These are phyloP conservation scores for Chiloscyllium plagiosum DNA, from an alignment of 2,113 vertebrate genomes.

Conservation along the genomic window DNA sequence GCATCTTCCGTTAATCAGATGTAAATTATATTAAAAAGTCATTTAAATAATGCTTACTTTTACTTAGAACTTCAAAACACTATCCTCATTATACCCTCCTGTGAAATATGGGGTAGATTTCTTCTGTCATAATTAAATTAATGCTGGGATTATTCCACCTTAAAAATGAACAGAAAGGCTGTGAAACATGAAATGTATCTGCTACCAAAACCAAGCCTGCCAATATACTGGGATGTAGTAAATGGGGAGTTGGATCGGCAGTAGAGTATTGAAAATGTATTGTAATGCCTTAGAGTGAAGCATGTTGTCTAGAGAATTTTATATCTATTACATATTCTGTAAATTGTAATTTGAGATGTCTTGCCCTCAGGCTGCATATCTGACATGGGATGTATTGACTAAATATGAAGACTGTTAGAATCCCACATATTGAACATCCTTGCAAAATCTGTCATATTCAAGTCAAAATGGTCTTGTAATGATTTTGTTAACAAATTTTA, in stretches of 20 bases:
- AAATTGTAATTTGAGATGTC: too few relatives aligned
- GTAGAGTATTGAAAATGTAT: background rate
- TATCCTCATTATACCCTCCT: background rate
- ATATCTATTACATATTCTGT: too few relatives aligned
- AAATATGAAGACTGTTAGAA: too few relatives aligned
- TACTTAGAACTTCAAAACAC: background rate
- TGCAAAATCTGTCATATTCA: too few relatives aligned
- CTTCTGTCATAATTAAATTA: constrained; percentile 17
- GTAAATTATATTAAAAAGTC: background rate
- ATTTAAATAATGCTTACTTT: background rate
- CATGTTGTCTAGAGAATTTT: too few relatives aligned
- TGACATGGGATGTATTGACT: too few relatives aligned
- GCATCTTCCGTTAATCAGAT: background rate
- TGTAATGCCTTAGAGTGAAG: too few relatives aligned
- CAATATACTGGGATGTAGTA: background rate
- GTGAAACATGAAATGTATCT: constrained; percentile 9
- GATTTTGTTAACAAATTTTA: too few relatives aligned
- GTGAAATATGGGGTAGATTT: background rate
- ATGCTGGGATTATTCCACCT: background rate
- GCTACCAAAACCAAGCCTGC: background rate
- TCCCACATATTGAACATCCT: too few relatives aligned
- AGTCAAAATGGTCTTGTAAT: too few relatives aligned
- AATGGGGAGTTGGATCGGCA: background rate
- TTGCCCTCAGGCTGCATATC: too few relatives aligned
- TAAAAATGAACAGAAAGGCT: background rate